Evolutionary conservation across 2,888 invertebrate genomes (phyloP).

Genomic region (Lepidocyrtoides sp.): DNA sequence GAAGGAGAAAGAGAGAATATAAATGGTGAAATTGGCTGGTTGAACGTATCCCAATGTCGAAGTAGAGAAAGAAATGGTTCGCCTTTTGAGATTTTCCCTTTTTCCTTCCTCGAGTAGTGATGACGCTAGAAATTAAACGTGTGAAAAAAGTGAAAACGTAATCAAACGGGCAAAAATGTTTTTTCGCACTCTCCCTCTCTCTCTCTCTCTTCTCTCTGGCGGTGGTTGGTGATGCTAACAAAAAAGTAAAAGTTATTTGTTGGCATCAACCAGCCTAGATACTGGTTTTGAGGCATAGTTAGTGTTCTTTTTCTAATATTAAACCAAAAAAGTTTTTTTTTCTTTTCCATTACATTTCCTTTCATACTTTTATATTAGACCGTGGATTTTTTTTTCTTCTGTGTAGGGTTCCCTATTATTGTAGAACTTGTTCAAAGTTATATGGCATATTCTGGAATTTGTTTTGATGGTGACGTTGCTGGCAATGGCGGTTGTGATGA

Average conservation of each 20-base stretch:
- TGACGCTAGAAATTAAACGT: conserved; percentile 57
- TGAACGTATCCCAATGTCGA: too few relatives aligned
- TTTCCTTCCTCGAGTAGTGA: not conserved
- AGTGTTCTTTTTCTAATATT: not conserved
- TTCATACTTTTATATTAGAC: conserved; percentile 22
- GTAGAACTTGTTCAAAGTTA: not conserved
- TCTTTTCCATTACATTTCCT: conserved; percentile 28
- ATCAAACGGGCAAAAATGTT: conserved; percentile 23
- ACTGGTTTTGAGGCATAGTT: not conserved
- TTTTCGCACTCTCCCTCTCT: not conserved
- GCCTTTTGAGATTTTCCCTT: not conserved
- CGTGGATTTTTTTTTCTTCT: not conserved
- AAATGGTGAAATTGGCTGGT: conserved; percentile 3
- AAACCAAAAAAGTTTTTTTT: not conserved
- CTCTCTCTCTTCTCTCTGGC: not conserved
- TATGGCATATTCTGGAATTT: not conserved
- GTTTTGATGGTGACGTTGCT: not conserved
- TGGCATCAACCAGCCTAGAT: conserved; percentile 37
- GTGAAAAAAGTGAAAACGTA: conserved; percentile 60
- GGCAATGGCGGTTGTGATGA: not conserved
- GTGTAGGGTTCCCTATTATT: not conserved
- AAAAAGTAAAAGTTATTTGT: conserved; percentile 72
- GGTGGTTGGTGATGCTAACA: conserved; percentile 34
- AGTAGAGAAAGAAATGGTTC: not conserved
- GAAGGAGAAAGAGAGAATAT: not conserved